These are phyloP conservation scores for Lepus oiostolus DNA, from an alignment of 2,797 vertebrate genomes.

Conservation along the genomic window DNA sequence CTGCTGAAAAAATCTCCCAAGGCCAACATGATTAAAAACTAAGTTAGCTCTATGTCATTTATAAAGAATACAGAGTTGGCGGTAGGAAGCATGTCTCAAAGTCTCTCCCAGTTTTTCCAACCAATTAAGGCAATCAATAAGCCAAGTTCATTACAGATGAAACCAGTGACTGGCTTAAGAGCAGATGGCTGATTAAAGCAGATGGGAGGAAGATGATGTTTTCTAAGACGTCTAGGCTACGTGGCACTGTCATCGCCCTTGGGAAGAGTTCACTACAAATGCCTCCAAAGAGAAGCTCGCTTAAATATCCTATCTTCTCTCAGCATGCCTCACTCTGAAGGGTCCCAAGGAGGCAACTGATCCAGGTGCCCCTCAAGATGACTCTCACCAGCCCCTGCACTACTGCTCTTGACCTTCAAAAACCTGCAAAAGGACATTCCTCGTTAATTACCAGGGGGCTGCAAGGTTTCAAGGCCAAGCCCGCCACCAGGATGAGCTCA, in stretches of 20 bases:
- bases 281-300: not conserved
- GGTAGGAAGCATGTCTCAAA: slow-evolving; percentile 57
- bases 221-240: not conserved
- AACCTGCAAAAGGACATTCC: not conserved
- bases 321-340: not conserved
- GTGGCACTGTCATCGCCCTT: not conserved
- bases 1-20: slow-evolving; percentile 75
- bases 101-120: not conserved
- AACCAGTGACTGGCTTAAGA: not conserved
- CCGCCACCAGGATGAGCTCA: not conserved
- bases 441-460: not conserved
- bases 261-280: not conserved
- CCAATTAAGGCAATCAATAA: slow-evolving; percentile 29
- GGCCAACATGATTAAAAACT: slow-evolving; percentile 75
- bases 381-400: not conserved
- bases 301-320: not conserved
- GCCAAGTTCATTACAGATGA: not conserved
- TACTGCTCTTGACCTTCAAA: not conserved
- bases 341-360: not conserved
- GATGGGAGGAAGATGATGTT: not conserved
- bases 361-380: too few species aligned
- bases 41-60: slow-evolving; percentile 69
- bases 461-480: not conserved
- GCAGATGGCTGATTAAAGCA: not conserved
- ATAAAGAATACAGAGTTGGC: slow-evolving; percentile 71